A percentile compares a stretch with the other conserved stretches of the same genome.
phyloP scores from a whole-genome alignment of 2,797 vertebrate species.

The Tokudaia tokunoshimensis region DNA sequence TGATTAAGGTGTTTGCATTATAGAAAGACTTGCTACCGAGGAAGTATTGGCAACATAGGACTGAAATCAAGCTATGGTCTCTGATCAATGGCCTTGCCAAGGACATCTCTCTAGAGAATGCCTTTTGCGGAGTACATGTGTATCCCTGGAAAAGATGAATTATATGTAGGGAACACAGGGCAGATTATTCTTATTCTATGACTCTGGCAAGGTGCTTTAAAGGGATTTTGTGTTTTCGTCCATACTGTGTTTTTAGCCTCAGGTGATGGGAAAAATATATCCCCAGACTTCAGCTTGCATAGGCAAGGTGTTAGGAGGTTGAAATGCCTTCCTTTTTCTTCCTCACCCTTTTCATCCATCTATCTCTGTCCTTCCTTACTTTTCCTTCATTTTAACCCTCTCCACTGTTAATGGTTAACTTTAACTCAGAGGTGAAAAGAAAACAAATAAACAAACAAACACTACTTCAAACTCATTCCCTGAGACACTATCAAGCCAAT shows the following conservation, averaged over 20 bases:
- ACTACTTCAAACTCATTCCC: not conserved
- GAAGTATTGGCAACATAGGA: slow-evolving; percentile 58
- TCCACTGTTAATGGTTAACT: not conserved
- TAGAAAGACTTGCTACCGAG: slow-evolving; percentile 48
- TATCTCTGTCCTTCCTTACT: not conserved
- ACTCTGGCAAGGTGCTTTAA: slow-evolving; percentile 22
- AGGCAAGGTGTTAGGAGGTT: not conserved
- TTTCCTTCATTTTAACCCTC: not conserved
- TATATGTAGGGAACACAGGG: not conserved
- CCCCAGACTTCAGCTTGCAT: not conserved
- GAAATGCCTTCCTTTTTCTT: not conserved
- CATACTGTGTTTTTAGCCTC: not conserved
- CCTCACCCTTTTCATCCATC: not conserved
- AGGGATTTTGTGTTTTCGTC: slow-evolving; percentile 45
- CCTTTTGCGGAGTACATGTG: not conserved
- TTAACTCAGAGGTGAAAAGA: not conserved
- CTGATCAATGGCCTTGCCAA: slow-evolving; percentile 72
- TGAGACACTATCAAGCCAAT: not conserved
- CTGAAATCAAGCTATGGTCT: slow-evolving; percentile 66
- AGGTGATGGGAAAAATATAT: not conserved
- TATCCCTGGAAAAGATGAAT: slow-evolving; percentile 35
- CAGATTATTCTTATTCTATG: not conserved
- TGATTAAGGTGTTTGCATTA: slow-evolving; percentile 74
- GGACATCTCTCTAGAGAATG: slow-evolving; percentile 54
- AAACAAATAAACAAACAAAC: not conserved